Conservation (phyloP, 2,888 invertebrate species). For the Pachymerium ferrugineum region DNA sequence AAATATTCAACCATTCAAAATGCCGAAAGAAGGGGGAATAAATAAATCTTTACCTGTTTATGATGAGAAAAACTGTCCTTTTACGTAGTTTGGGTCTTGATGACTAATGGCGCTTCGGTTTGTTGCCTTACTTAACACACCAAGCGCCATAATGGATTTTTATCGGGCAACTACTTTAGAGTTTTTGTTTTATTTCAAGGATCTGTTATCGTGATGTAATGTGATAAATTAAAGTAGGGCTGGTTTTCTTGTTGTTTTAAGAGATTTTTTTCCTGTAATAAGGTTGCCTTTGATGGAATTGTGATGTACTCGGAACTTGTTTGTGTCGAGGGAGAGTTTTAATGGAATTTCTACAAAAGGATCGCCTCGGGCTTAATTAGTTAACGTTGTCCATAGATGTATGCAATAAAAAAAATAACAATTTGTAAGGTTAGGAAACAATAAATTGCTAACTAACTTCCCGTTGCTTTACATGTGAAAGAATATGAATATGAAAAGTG, state of each 20-base stretch:
- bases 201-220: neutral
- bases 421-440: constrained; percentile 16
- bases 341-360: constrained; percentile 11
- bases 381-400: neutral
- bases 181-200: neutral
- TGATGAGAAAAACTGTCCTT: neutral
- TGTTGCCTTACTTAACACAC: constrained; percentile 11
- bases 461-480: neutral
- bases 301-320: constrained; percentile 27
- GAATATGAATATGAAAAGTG: neutral
- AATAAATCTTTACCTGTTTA: no score
- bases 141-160: constrained; percentile 7
- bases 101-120: neutral
- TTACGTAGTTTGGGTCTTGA: neutral
- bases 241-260: neutral
- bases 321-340: constrained; percentile 14
- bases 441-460: constrained; percentile 17
- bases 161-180: neutral
- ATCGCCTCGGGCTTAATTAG: neutral
- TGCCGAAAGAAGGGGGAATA: no score
- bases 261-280: neutral
- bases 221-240: constrained; percentile 19
- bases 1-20: no score
- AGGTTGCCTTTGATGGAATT: constrained; percentile 20
- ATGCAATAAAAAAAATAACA: neutral